Evolutionary conservation across 2,113 vertebrate species (phyloP).

Genomic region (Pseudolaguvia tuberculata): DNA sequence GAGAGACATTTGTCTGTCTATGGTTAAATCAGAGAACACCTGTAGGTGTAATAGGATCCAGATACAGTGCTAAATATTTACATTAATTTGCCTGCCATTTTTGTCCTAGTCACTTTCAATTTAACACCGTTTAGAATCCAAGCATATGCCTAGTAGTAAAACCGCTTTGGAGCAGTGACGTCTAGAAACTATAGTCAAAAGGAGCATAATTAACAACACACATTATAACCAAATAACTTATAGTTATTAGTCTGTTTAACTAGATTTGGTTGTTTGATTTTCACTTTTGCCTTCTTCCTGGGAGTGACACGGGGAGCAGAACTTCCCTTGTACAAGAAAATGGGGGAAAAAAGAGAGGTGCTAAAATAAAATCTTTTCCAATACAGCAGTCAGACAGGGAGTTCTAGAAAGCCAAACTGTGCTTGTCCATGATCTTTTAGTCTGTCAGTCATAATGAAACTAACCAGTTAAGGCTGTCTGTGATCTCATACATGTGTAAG

Average conservation of each 20-base stretch:
- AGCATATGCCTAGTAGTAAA: not conserved
- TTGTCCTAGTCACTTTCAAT: not conserved
- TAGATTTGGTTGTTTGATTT: not conserved
- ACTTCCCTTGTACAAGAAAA: too few relatives aligned
- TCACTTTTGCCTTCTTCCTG: too few relatives aligned
- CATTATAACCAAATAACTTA: not conserved
- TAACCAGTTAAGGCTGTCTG: not conserved
- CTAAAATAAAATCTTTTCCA: too few relatives aligned
- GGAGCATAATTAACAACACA: not conserved
- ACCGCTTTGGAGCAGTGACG: not conserved
- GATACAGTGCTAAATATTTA: constrained; percentile 6
- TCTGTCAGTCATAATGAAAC: not conserved
- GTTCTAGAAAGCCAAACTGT: not conserved
- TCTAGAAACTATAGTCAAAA: not conserved
- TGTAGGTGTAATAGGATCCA: constrained; percentile 17
- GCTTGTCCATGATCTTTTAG: not conserved
- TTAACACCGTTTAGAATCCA: not conserved
- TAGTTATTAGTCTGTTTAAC: not conserved
- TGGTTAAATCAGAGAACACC: constrained; percentile 13
- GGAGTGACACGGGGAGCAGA: too few relatives aligned
- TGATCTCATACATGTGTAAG: not conserved
- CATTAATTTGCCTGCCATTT: not conserved
- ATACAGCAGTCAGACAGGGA: too few relatives aligned
- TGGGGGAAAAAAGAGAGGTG: too few relatives aligned
- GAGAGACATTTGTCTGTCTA: constrained; percentile 26